Evolutionary conservation across 2,113 vertebrate genomes (phyloP).

Genomic region (Barbus barbus): DNA sequence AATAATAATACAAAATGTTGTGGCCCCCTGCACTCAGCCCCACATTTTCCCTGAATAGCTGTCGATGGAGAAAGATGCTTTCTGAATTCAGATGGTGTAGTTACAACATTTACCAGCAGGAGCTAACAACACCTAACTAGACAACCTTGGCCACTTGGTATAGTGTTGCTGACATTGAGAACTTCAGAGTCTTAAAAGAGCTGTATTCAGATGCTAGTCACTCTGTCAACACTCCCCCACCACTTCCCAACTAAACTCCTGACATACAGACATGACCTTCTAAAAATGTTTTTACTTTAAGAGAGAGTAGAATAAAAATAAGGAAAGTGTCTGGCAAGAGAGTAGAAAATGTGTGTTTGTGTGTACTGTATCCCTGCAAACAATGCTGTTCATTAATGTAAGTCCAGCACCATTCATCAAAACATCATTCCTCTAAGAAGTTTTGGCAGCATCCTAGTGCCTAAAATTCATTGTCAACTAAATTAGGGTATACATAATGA

Average conservation of each 20-base stretch:
- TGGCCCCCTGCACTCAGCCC: not conserved
- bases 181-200: not conserved
- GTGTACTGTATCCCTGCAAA: constrained; percentile 25
- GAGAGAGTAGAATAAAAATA: not conserved
- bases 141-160: not conserved
- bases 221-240: not conserved
- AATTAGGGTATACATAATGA: constrained; percentile 1
- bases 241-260: not conserved
- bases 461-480: constrained; percentile 24
- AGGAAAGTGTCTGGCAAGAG: not conserved
- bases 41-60: too few relatives aligned
- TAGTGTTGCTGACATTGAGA: not conserved
- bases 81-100: not conserved
- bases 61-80: not conserved
- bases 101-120: not conserved
- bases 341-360: not conserved
- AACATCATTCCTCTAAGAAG: constrained; percentile 37
- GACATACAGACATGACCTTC: constrained; percentile 27
- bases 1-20: not conserved
- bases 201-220: not conserved
- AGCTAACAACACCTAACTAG: not conserved
- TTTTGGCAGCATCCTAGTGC: constrained; percentile 1
- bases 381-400: constrained; percentile 20
- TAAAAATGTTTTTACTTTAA: constrained; percentile 65
- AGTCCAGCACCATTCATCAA: constrained; percentile 15